Percentiles rank a stretch among this genome's conserved stretches.
Conservation (phyloP, 2,888 invertebrate genomes). For the Liopterus haemorrhoidalis region DNA sequence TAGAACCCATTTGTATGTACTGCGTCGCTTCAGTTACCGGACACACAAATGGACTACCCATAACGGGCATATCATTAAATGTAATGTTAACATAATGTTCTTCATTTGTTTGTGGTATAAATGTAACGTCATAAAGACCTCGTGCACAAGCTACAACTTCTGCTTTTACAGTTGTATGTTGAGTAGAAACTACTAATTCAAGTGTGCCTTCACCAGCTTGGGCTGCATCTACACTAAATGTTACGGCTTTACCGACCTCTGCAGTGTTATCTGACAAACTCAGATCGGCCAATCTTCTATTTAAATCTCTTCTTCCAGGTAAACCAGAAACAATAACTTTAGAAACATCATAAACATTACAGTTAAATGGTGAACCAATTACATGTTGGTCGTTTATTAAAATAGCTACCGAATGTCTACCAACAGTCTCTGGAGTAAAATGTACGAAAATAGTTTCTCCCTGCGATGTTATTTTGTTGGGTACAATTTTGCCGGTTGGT, state of each 20-base stretch:
- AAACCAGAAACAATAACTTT: constrained; percentile 68
- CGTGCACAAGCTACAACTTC: constrained; percentile 86
- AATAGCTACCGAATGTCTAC: constrained; percentile 78
- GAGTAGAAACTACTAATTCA: constrained; percentile 85
- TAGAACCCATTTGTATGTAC: constrained; percentile 62
- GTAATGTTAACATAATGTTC: constrained; percentile 90
- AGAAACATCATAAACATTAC: constrained; percentile 89
- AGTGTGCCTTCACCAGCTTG: constrained; percentile 91
- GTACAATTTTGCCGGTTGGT: constrained; percentile 75
- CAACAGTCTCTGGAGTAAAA: constrained; percentile 81
- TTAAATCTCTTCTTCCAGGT: constrained; percentile 41
- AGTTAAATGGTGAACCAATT: constrained; percentile 86
- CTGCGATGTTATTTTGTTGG: constrained; percentile 61
- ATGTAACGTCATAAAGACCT: constrained; percentile 87
- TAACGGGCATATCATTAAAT: constrained; percentile 87
- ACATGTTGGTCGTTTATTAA: constrained; percentile 78
- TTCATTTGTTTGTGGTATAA: constrained; percentile 82
- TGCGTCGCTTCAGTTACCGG: constrained; percentile 60
- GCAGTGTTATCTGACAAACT: constrained; percentile 46
- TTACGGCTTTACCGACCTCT: constrained; percentile 78
- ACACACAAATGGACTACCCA: constrained; percentile 86
- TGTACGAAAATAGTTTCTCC: constrained; percentile 69
- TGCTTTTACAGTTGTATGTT: constrained; percentile 83
- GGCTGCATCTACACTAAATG: constrained; percentile 90
- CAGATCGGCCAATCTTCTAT: constrained; percentile 38